These are phyloP conservation scores for Daptonema setosum DNA, from an alignment of 2,888 invertebrate species.

Conservation along the genomic window DNA sequence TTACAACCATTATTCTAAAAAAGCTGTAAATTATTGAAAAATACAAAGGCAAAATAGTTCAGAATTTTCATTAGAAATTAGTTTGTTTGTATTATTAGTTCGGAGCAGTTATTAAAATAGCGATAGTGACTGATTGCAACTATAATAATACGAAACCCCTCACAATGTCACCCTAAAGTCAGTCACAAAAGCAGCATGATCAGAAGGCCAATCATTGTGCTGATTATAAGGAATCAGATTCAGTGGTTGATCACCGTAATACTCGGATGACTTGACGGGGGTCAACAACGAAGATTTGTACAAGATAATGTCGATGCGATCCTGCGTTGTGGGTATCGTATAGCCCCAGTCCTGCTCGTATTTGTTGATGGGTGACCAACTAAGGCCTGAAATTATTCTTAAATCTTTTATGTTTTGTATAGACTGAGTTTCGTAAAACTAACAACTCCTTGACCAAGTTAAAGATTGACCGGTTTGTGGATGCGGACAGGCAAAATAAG, in stretches of 20 bases:
- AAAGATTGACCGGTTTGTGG: too few species aligned
- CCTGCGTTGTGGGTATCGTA: conserved; percentile 18
- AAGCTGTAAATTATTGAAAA: not conserved
- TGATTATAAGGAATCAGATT: conserved; percentile 17
- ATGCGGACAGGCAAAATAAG: too few species aligned
- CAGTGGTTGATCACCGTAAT: conserved; percentile 9
- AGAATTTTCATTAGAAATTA: too few species aligned
- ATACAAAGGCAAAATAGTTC: not conserved
- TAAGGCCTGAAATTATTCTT: conserved; percentile 11
- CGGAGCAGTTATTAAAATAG: too few species aligned
- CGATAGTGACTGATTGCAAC: too few species aligned
- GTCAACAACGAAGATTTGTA: conserved; percentile 6
- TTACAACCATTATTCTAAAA: not conserved
- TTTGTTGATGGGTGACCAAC: conserved; percentile 20
- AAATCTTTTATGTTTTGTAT: not conserved
- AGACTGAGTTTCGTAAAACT: too few species aligned
- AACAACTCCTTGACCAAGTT: too few species aligned
- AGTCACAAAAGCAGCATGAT: conserved; percentile 12
- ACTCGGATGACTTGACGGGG: not conserved
- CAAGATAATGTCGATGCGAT: conserved; percentile 20
- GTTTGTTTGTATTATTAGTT: too few species aligned
- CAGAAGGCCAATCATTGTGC: conserved; percentile 22
- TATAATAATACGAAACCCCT: not conserved
- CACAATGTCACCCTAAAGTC: conserved; percentile 2
- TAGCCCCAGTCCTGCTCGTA: conserved; percentile 16